Base-by-base conservation (phyloP, 92 coral and sea anemone species). In the Chrysogorgia sp. region DNA sequence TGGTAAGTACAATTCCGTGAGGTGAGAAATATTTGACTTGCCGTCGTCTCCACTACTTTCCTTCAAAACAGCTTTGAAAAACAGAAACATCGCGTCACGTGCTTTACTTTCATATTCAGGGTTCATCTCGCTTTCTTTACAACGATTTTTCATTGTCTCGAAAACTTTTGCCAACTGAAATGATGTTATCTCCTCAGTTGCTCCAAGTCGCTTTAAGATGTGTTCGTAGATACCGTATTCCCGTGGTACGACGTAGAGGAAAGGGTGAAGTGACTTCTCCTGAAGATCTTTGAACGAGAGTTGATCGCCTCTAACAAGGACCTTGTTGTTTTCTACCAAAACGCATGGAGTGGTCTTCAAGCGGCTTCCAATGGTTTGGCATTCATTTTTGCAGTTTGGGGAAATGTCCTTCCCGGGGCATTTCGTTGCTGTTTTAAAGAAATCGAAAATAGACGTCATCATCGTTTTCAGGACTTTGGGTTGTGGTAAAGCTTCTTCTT, bases 1-100 rank as follows among this genome's bases (percentile, higher is more conserved):
- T 20, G 98, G 98, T 23, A 93, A 67, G 58, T 66, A 93, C 41
- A 93, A 93, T 26, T 89, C 89, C 47, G 82, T 82, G 56, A 93
- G 58, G 55, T 34, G 58, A 13, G 86, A 56, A 1, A 93, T 88
- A 60, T 80, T 75, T 43, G 80, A 85, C 59, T 17, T 29, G 59
- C 62, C 75, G 20, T 77, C 33, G 1, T 21, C 9, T 0, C 21
- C 59, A 21, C 71, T 34, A 33, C 33, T 1, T 58, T 82, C 76
- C 40, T 50, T 24, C 64, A 76, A 82, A 4, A 82, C 53, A 34
- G 81, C 60, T 25, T 17, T 12, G 50, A 82, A 82, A 29, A 82
- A 49, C 48, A 76, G 63, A 20, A 37, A 35, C 76, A 82, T 77
- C 35, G 86, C 81, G 3, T 61, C 50, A 17, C 72, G 40, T 3